Base-by-base conservation (phyloP, 2,888 invertebrate genomes). In the Dascillus cervinus region DNA sequence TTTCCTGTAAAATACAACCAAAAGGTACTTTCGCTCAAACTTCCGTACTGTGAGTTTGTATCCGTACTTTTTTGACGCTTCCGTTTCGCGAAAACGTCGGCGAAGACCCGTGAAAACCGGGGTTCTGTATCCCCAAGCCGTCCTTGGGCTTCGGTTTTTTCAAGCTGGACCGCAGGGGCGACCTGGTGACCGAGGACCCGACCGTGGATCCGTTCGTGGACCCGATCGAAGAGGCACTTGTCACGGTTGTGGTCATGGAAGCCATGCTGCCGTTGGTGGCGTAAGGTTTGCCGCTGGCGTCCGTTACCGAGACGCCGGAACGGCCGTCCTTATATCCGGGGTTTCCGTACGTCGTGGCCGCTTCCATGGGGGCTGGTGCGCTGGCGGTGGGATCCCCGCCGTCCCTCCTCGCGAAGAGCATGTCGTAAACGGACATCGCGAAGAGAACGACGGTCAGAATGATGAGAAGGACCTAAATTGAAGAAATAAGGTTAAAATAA, bases 41-140 rank as follows among this genome's bases (percentile, higher is more conserved):
- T 62, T 89, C 89, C 22, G 90, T 91, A 58, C 89, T 89, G 60
- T 88, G 88, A 19, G 90, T 89, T 60, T 90, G 88, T 62, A 91
- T 90, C 40, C 90, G 75, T 37, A 90, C 90, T 68, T 90, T 89
- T 62, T 90, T 90, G 55, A 87, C 82, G 54, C 88, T 89, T 1
- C 87, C 88, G 50, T 88, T 88, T 32, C 90, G 71, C 27, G 82
- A 79, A 37, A 89, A 71, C 0, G 87, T 80, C 0, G 90, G 90
- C 9, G 88, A 89, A 45, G 83, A 82, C 2, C 86, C 82, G 1
- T 86, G 83, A 50, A 82, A 86, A 19, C 82, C 82, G 0, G 88
- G 89, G 69, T 90, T 90, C 50, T 85, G 88, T 38, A 90, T 89
- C 5, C 90, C 90, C 35, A 87, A 65, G 10, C 77, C 75, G n/a